Percentiles rank a stretch among this genome's conserved stretches.
Evolutionary conservation across 2,113 vertebrate genomes (phyloP).

Genomic region (Pelmatolapia mariae): DNA sequence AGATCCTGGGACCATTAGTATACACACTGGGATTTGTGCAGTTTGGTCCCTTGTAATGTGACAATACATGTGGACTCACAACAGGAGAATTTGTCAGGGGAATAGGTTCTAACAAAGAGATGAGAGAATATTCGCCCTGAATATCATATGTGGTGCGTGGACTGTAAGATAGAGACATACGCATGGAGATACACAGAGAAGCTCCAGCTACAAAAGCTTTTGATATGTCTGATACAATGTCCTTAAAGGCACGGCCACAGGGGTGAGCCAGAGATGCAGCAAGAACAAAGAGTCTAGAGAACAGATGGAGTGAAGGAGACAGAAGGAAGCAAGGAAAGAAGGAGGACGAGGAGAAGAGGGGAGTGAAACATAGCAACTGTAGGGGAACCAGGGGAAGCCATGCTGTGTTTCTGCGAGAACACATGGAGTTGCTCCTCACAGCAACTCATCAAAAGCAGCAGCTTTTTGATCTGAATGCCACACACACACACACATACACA

Average conservation of each 20-base stretch:
- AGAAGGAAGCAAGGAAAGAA: background rate
- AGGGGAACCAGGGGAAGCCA: background rate
- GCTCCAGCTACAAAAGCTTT: background rate
- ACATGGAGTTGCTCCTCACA: background rate
- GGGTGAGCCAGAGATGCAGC: background rate
- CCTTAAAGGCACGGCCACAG: slow-evolving; percentile 8
- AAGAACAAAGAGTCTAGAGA: background rate
- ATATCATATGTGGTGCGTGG: background rate
- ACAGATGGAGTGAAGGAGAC: background rate
- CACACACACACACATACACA: background rate
- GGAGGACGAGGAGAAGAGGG: background rate
- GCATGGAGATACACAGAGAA: background rate
- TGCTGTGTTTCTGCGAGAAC: background rate
- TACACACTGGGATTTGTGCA: background rate
- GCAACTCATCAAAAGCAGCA: background rate
- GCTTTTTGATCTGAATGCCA: background rate
- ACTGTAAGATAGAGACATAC: background rate
- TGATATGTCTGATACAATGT: slow-evolving; percentile 22
- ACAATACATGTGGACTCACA: background rate
- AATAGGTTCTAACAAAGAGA: background rate
- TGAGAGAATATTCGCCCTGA: background rate
- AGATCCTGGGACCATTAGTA: background rate
- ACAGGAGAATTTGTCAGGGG: background rate
- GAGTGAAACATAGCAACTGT: background rate
- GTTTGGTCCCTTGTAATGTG: background rate